These are phyloP conservation scores for Pseudochirops cupreus DNA, from an alignment of 2,797 vertebrate species.

Conservation along the genomic window DNA sequence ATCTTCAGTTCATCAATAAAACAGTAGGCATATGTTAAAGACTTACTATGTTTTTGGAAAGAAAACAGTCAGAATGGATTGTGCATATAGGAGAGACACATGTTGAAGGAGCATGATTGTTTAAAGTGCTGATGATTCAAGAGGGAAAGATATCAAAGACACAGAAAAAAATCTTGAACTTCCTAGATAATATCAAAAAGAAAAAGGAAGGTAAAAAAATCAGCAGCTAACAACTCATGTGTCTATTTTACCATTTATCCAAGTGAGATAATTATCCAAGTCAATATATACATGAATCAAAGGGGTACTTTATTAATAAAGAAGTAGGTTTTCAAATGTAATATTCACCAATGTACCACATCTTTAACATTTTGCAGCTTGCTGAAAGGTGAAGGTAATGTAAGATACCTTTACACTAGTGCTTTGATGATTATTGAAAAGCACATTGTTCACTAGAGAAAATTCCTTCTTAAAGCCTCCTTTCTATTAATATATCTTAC, in stretches of 20 bases:
- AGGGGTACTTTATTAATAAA: neutral
- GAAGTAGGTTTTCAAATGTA: neutral
- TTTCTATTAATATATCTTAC: neutral
- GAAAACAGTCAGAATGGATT: neutral
- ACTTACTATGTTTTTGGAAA: neutral
- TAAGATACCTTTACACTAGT: neutral
- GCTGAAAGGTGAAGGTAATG: neutral
- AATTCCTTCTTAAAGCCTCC: neutral
- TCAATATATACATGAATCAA: neutral
- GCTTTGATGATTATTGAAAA: neutral
- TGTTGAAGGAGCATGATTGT: neutral
- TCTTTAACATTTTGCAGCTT: neutral
- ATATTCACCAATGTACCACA: neutral
- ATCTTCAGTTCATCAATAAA: neutral
- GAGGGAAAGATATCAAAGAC: neutral
- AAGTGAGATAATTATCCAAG: neutral
- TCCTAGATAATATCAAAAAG: neutral
- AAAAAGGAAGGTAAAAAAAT: neutral
- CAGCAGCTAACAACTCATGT: neutral
- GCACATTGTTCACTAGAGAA: neutral
- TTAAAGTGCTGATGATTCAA: neutral
- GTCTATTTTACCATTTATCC: neutral
- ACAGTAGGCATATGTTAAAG: neutral
- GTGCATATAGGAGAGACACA: neutral
- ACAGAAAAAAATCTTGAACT: neutral